Base-by-base conservation (phyloP, 2,888 invertebrate species). In the Lithosia quadra region DNA sequence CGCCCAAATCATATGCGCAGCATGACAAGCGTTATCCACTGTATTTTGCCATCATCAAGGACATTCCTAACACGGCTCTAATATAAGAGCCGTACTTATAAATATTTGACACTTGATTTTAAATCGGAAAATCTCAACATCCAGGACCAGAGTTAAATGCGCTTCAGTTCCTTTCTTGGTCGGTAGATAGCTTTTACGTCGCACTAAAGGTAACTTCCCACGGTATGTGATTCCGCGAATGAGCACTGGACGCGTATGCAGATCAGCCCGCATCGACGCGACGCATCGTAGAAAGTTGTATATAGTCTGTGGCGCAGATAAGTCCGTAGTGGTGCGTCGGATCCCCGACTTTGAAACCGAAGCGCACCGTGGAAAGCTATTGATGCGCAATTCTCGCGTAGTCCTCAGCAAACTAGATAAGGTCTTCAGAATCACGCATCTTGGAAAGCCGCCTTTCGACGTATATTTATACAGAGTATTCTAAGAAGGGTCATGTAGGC, bases 1-100 rank as follows among this genome's bases (percentile, higher is more conserved):
- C 39, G 65, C 67, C 49, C 34, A 57, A 67, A 64, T 67, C 67
- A 71, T 56, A 59, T 58, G 61, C 63, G 61, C 64, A 60, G 67
- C 70, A 71, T 71, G 67, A 67, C 28, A 67, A 56, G 67, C 67
- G 70, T 71, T 71, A 64, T 67, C n/a, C 70, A 71, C 64, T 67
- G 66, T 67, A 67, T 43, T 36, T 60, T 71, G n/a, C 36, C 61
- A 56, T 34, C 64, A 64, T 57, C 43, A 39, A 62, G 33, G 65
- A 63, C 59, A 57, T 67, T 43, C 36, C 21, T 60, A 64, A 67
- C 60, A 64, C 28, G 43, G 22, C 43, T 57, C 53, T 59, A n/a
- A 36, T 36, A 11, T 22, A 10, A 61, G 61, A 62, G 43, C 7
- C 43, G 10, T 43, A 49, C 39, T 36, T 36, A 39, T 24, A 22